Evolutionary conservation across 2,113 vertebrate species (phyloP).

Genomic region (Eulacestoma nigropectus): DNA sequence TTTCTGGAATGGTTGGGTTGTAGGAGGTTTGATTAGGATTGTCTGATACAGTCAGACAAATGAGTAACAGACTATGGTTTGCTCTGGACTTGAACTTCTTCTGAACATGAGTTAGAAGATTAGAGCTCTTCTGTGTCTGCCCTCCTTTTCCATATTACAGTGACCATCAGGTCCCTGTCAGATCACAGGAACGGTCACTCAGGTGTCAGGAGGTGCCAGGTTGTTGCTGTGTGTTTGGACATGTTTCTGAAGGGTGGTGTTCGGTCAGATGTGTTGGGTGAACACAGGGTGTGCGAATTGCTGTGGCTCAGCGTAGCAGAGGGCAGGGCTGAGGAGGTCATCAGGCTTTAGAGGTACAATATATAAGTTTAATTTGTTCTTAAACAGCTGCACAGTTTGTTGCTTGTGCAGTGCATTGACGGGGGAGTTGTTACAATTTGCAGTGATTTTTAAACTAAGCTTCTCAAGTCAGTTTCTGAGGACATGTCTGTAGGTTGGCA

Average conservation of each 20-base stretch:
- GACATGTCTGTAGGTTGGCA: neutral
- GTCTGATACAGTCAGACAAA: neutral
- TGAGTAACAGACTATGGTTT: neutral
- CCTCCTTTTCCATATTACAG: accelerated
- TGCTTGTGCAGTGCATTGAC: neutral
- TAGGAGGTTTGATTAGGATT: neutral
- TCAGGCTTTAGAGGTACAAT: neutral
- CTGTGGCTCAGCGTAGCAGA: neutral
- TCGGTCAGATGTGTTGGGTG: neutral
- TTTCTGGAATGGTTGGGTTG: neutral
- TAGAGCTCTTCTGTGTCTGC: neutral
- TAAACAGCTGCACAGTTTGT: neutral
- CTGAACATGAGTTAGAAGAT: neutral
- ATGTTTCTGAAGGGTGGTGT: neutral
- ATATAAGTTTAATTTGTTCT: neutral
- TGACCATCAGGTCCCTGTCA: neutral
- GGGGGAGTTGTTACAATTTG: neutral
- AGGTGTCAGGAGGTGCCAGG: neutral
- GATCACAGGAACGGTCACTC: neutral
- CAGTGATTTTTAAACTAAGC: neutral
- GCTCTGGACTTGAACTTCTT: neutral
- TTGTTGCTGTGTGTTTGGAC: neutral
- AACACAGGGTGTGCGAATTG: neutral
- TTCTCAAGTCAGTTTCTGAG: neutral
- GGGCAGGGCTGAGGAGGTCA: neutral